Evolutionary conservation across 2,888 invertebrate species (phyloP), one percentile per base, ranked within the genome.

Genomic region (Cryptus viduatorius): DNA sequence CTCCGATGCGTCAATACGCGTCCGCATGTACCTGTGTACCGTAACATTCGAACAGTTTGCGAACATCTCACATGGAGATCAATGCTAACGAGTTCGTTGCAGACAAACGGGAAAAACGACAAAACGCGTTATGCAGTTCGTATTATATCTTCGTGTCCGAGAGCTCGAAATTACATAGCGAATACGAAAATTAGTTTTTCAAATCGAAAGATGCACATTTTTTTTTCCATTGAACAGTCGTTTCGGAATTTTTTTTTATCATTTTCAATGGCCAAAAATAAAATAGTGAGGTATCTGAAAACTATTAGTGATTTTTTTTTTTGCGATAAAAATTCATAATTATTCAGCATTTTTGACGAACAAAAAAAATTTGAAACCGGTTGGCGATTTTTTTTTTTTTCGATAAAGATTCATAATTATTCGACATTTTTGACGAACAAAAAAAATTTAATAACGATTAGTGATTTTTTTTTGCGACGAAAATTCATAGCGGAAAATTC

Each of bases 41-140:
- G 8, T 5, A 29, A 61, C 61, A 19, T 61, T 31, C 61, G 61
- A 31, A 24, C 10, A 8, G 24, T 59, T 29, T 14, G 59, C 12
- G 19, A 29, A 31, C 61, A 61, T 61, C 29, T 4, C 61, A 7
- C 29, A n/a, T 31, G 48, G 69, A 4, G 61, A 68, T 68, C 29
- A 68, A 68, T 68, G 46, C 31, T 19, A 61, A 69, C 31, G 59
- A 69, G 61, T 31, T 69, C 16, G 19, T 48, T 29, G 14, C 61
- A 1, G 61, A 61, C 14, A 14, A 14, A 31, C 31, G 31, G 61
- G 37, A 37, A 31, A 61, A 29, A 29, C 61, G 29, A 61, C 61
- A 29, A 37, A 29, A 31, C 29, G 61, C 29, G 61, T 61, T 61
- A 4, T n/a, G 29, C 31, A 31, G 29, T 14, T 61, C 7, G n/a